Percentiles rank a stretch among this genome's conserved stretches.
These are phyloP conservation scores for Chelon labrosus DNA, from an alignment of 2,797 vertebrate genomes.

Conservation along the genomic window DNA sequence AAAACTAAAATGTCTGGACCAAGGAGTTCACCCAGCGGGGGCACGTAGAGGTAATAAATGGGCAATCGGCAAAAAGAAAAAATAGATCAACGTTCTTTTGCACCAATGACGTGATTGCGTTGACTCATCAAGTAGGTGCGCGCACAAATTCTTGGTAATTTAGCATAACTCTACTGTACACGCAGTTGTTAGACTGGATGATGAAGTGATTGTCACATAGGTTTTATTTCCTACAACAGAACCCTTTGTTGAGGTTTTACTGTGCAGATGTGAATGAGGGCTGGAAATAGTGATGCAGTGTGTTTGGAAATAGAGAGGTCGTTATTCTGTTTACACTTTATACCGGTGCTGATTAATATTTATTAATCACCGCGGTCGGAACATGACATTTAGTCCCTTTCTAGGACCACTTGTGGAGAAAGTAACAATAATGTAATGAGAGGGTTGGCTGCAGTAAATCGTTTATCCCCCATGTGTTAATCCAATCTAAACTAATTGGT, in stretches of 20 bases:
- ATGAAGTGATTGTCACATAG: neutral
- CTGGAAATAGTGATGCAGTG: neutral
- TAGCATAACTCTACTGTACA: neutral
- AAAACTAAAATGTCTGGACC: neutral
- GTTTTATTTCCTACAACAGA: neutral
- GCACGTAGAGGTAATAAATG: too few relatives aligned
- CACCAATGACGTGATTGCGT: neutral
- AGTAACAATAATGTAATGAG: too few relatives aligned
- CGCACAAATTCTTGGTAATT: neutral
- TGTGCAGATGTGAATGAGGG: neutral
- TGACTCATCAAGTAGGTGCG: neutral
- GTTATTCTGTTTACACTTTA: neutral
- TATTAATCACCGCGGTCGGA: too few relatives aligned
- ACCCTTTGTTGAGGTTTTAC: neutral
- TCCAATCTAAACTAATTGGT: too few relatives aligned
- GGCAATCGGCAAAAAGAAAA: neutral
- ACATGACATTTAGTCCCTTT: too few relatives aligned
- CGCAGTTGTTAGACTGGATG: neutral
- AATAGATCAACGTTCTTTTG: neutral
- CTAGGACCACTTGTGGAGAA: too few relatives aligned
- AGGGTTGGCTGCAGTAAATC: too few relatives aligned
- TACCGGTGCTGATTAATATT: too few relatives aligned
- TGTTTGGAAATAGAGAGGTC: neutral
- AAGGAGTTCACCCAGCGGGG: neutral
- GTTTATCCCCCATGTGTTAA: too few relatives aligned